Evolutionary conservation across 2,797 vertebrate genomes (phyloP), one percentile per base, ranked within the genome.

Genomic region (Micromesistius poutassou): DNA sequence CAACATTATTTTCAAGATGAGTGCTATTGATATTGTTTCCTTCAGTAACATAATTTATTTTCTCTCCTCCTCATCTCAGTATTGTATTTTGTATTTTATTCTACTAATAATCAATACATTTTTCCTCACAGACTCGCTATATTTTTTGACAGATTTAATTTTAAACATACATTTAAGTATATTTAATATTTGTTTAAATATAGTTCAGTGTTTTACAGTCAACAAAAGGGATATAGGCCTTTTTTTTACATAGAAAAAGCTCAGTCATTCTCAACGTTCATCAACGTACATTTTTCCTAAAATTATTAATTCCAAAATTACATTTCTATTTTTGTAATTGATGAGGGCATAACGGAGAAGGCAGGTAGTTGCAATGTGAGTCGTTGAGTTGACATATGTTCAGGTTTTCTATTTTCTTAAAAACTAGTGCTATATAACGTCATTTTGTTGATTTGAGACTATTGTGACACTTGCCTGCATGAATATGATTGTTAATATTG

Each of bases 1-100:
- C 70, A 72, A 25, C 30, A 78, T 72, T 30, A 74, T 71, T 31
- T 30, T 71, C 31, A 71, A 30, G 10, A 71, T 71, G 25, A 71
- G 28, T 31, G 31, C 31, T 33, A 30, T 71, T 71, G 16, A 7
- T 33, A 33, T 71, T 71, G 31, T 71, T 71, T 22, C 30, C n/a
- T 28, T 70, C 12, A 30, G 3, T 31, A 71, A 30, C 5, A 71
- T 31, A 5, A 71, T 71, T 71, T 16, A 4, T 14, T 19, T 71
- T 71, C 28, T 33, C 62, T 28, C 25, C 62, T 71, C 13, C 33
- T 71, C 13, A 33, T 71, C 28, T 33, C 31, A 71, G 12, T 33
- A 71, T 71, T 71, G 1, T 5, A 16, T 33, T 71, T 30, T 33
- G 70, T 71, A 68, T 71, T 33, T 71, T 31, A 31, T 33, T 71